Percentiles rank a stretch among this genome's conserved stretches.
Evolutionary conservation across 2,113 vertebrate species (phyloP).

Genomic region (Montifringilla adamsi): DNA sequence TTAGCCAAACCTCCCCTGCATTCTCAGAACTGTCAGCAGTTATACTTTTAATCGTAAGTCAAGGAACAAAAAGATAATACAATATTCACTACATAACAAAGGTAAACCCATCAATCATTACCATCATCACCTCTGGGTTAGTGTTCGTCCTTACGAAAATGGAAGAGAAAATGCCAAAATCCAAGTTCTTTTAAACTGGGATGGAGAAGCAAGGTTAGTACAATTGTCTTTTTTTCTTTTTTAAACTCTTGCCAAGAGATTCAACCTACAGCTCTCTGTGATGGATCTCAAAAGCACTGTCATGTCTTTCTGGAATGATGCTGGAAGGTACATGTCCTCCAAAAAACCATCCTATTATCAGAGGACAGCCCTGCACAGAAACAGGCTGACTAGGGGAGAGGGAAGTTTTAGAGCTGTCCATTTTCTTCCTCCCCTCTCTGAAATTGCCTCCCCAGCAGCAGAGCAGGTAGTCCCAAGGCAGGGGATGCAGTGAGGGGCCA

Average conservation of each 20-base stretch:
- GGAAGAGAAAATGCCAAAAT: background rate
- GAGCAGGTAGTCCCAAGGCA: background rate
- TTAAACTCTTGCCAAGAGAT: background rate
- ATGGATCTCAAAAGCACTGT: background rate
- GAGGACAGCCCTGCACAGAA: background rate
- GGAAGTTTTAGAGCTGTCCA: background rate
- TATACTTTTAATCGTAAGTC: slow-evolving; percentile 11
- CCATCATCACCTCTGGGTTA: background rate
- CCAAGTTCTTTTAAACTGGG: background rate
- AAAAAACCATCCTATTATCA: background rate
- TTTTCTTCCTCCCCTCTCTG: background rate
- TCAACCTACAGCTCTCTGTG: background rate
- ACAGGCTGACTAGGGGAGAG: background rate
- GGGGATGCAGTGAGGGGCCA: fast-evolving
- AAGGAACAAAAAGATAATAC: background rate
- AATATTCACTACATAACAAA: background rate
- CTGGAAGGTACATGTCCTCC: background rate
- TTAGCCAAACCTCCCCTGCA: background rate
- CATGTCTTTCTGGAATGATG: background rate
- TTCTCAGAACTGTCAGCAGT: background rate
- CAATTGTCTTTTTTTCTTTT: background rate
- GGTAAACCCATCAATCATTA: background rate
- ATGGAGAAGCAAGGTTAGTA: background rate
- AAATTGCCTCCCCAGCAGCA: background rate
- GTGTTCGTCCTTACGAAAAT: background rate